These are phyloP conservation scores for Bagarius yarrelli DNA, from an alignment of 2,113 vertebrate genomes.

Conservation along the genomic window DNA sequence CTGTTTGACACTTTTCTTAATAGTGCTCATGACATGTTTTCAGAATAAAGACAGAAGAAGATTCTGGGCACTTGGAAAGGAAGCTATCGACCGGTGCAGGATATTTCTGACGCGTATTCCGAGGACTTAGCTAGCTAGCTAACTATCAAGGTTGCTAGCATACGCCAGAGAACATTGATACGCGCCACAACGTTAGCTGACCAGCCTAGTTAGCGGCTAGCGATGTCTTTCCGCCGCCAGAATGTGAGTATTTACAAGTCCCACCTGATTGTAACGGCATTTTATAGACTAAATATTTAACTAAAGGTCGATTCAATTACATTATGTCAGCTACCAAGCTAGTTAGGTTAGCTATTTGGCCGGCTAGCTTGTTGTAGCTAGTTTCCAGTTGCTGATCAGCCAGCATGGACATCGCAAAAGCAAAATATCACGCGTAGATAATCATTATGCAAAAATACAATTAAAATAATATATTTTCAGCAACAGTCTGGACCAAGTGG, in stretches of 20 bases:
- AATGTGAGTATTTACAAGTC: conserved; percentile 43
- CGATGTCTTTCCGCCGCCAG: conserved; percentile 56
- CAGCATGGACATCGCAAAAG: neutral
- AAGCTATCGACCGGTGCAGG: conserved; percentile 14
- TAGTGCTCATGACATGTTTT: conserved; percentile 42
- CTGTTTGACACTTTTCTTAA: conserved; percentile 14
- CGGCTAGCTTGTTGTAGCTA: neutral
- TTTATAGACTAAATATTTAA: neutral
- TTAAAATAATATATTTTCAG: neutral
- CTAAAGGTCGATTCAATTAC: neutral
- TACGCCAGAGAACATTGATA: conserved; percentile 27
- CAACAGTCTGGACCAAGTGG: conserved; percentile 53
- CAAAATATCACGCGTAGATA: neutral
- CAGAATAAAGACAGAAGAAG: conserved; percentile 35
- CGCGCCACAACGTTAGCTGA: conserved; percentile 41
- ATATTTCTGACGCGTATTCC: conserved; percentile 31
- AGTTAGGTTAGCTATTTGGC: conserved; percentile 18
- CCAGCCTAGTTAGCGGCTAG: conserved; percentile 31
- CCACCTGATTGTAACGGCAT: neutral
- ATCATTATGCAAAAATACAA: neutral
- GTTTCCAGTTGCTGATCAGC: neutral
- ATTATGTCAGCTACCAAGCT: neutral
- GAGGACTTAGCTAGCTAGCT: conserved; percentile 19
- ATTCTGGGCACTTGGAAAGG: conserved; percentile 31
- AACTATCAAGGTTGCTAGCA: conserved; percentile 23